Evolutionary conservation across 2,797 vertebrate genomes (phyloP).

Genomic region (Cercopithecus diana): DNA sequence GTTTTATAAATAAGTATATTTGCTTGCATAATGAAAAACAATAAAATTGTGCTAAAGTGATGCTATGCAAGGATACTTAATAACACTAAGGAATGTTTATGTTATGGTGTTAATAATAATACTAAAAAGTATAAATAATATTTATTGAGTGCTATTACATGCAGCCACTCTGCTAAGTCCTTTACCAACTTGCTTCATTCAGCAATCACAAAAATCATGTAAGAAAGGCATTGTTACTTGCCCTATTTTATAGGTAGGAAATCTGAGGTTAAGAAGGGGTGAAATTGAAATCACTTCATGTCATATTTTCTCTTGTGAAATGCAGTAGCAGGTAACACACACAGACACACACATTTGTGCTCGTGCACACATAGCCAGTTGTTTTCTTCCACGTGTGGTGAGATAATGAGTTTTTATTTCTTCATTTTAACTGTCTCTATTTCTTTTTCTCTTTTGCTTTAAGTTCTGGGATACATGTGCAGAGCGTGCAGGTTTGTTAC

Average conservation of each 20-base stretch:
- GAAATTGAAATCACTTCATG: neutral
- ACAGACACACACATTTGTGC: rapidly evolving
- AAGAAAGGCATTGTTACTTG: neutral
- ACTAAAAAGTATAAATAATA: too few species aligned
- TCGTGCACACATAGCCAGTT: rapidly evolving
- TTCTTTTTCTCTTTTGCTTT: too few species aligned
- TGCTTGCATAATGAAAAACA: constrained; percentile 20
- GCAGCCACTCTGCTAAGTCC: neutral
- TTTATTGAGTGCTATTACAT: neutral
- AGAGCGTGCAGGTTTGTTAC: too few species aligned
- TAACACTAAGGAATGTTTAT: neutral
- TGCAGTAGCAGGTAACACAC: neutral
- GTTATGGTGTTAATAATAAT: neutral
- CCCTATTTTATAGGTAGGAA: neutral
- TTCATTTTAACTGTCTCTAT: too few species aligned
- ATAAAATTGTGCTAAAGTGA: neutral
- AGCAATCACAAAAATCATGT: neutral
- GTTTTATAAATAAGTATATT: constrained; percentile 4
- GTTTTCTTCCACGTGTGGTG: too few species aligned
- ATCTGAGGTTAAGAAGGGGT: neutral
- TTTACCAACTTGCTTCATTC: neutral
- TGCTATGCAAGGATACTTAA: neutral
- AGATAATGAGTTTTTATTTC: too few species aligned
- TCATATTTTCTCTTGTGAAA: neutral
- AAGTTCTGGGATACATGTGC: too few species aligned